Conservation (phyloP, 2,888 invertebrate species). For the Aporophyla nigra region DNA sequence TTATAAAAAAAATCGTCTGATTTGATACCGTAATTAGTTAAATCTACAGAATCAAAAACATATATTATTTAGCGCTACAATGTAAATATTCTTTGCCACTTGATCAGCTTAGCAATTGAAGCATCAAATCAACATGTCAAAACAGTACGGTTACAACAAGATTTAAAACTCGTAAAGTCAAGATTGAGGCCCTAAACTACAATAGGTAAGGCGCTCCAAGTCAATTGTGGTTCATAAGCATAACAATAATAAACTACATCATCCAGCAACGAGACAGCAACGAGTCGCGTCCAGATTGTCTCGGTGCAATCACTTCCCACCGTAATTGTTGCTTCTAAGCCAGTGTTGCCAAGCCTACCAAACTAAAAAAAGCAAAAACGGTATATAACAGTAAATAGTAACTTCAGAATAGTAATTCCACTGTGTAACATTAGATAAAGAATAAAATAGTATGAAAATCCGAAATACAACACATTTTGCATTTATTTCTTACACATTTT, state of each 20-base stretch:
- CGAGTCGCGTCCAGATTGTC: slow-evolving; percentile 63
- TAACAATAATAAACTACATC: slow-evolving; percentile 68
- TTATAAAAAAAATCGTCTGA: not conserved
- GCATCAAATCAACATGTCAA: slow-evolving; percentile 50
- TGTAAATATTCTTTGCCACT: slow-evolving; percentile 11
- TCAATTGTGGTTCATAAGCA: slow-evolving; percentile 68
- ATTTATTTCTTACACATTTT: no score
- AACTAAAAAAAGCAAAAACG: not conserved
- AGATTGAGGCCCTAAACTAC: slow-evolving; percentile 61
- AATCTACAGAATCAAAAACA: not conserved
- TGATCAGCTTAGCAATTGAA: slow-evolving; percentile 26
- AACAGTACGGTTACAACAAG: slow-evolving; percentile 59
- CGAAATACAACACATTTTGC: not conserved
- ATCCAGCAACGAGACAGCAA: slow-evolving; percentile 40
- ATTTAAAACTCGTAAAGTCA: slow-evolving; percentile 62
- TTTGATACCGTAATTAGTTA: not conserved
- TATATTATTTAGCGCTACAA: not conserved
- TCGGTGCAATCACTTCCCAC: slow-evolving; percentile 68
- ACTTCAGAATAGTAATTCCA: not conserved
- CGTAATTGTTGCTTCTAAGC: slow-evolving; percentile 67
- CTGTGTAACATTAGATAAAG: not conserved
- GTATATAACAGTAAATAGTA: not conserved
- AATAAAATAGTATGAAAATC: not conserved
- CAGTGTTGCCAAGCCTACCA: not conserved
- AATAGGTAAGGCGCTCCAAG: slow-evolving; percentile 63